phyloP scores from a whole-genome alignment of 2,113 vertebrate species.

The Odobenus rosmarus region DNA sequence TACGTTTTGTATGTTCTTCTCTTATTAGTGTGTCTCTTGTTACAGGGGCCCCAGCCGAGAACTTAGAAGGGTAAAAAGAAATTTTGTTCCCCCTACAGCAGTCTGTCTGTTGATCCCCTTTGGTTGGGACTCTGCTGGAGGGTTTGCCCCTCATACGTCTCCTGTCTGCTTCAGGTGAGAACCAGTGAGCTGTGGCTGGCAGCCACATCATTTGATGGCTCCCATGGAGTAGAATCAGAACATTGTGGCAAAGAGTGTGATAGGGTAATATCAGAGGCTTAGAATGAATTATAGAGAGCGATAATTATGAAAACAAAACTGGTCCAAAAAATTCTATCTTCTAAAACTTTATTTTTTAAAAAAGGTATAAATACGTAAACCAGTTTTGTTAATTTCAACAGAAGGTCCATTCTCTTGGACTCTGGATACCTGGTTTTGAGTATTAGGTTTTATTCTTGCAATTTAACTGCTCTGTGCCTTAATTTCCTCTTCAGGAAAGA shows the following conservation, averaged over 20 bases:
- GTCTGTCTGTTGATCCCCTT: not conserved
- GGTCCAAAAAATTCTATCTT: not conserved
- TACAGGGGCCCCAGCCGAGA: not conserved
- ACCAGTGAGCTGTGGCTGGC: not conserved
- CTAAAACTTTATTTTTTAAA: not conserved
- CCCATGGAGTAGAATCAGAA: slow-evolving; percentile 49
- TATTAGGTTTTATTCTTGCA: not conserved
- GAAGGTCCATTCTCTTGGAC: not conserved
- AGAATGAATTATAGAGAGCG: slow-evolving; percentile 86
- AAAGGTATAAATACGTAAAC: not conserved
- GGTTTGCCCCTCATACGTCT: not conserved
- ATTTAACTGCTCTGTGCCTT: not conserved
- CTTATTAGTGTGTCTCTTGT: not conserved
- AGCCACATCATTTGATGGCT: slow-evolving; percentile 75
- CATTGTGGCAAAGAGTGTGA: slow-evolving; percentile 76
- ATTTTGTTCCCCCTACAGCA: not conserved
- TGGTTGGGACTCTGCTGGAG: not conserved
- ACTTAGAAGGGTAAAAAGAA: not conserved
- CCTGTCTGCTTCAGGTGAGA: slow-evolving; percentile 54
- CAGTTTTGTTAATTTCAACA: not conserved
- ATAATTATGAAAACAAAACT: slow-evolving; percentile 32
- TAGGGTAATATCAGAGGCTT: slow-evolving; percentile 84
- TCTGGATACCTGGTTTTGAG: not conserved
- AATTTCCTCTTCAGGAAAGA: not conserved
- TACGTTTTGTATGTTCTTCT: not conserved